Base-by-base conservation (phyloP, 1,140 invertebrate species). In the Epicauta chinensis region DNA sequence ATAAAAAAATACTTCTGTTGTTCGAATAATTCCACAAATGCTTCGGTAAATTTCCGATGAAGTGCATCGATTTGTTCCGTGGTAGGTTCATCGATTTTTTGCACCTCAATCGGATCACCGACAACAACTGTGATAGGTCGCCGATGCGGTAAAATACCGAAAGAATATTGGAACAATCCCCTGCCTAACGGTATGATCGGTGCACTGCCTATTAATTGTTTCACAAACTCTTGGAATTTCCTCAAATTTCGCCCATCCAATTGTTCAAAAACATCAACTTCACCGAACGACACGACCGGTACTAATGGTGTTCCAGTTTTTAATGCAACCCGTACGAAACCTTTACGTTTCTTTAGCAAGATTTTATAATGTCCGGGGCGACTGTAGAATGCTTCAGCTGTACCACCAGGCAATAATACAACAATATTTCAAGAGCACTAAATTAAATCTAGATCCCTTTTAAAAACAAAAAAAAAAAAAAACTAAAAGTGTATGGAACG, bases 151-250 rank as follows among this genome's bases (percentile, higher is more conserved):
- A 97, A 64, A 0, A 93, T 65, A 0, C 93, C 94, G 71, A 91
- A 92, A n/a, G 31, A 81, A 63, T 95, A 94, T 60, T 94, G 90
- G 62, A 97, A 90, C 17, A 96, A 74, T 1, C 93, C 93, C 52
- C 92, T 71, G 1, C 93, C 93, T 30, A 84, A 72, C 12, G 89
- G 82, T 12, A 93, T 60, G 14, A 91, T 77, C 0, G 88, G 88
- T 0, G 88, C 85, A 9, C 93, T 74, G 16, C 89, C 88, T 0
- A 86, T 78, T 0, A 73, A 39, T 62, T 78, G 77, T 15, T 83
- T 85, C 1, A 90, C 63, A 10, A 66, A 71, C 32, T 86, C 76
- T 70, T 95, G 92, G 11, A 87, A 55, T 4, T 68, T 74, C 6
- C 84, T 71, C 0, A 93, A 56, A 1, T n/a, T n/a, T n/a, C n/a